Base-by-base conservation (phyloP, 2,113 vertebrate genomes). In the Prionailurus viverrinus region DNA sequence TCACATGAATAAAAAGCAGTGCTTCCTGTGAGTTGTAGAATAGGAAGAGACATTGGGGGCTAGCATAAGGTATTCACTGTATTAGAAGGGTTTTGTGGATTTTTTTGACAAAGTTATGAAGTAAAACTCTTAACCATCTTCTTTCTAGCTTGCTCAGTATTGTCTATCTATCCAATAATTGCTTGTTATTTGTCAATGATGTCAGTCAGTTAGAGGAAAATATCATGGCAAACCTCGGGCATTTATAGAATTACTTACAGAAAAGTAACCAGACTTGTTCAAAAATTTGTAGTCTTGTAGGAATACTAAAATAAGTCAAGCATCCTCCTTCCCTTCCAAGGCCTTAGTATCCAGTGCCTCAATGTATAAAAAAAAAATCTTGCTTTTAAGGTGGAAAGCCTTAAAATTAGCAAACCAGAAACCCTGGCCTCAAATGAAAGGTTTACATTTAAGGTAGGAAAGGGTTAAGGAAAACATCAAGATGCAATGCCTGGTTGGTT, bases 391-490 rank as follows among this genome's bases (percentile, higher is more conserved):
- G 4, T 84, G 7, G 33, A 94, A 95, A 39, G 1, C 33, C 92
- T 96, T 90, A 53, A 8, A 79, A 73, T 89, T 68, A 82, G 73
- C n/a, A 94, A 94, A 79, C 48, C 31, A 74, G 73, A 90, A 95
- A 94, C 7, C 23, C 5, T 93, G 25, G n/a, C 61, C 55, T 92
- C 39, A 94, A 91, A 74, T 89, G 78, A 83, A 83, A 81, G 11
- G 69, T 91, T 33, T 88, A 45, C 19, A 79, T 83, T 96, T 91
- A 86, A 95, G 95, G 58, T 74, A 92, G 87, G 55, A 63, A 84
- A 93, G 21, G 10, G 14, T 81, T 19, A 48, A 68, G 84, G 33
- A 36, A 83, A 87, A 51, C 51, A 58, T 65, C 7, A 74, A 87
- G 31, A 51, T 39, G 33, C 3, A n/a, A 5, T 0, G 7, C 55